Evolutionary conservation across 2,888 invertebrate genomes (phyloP).

Genomic region (Orthonevra nobilis): DNA sequence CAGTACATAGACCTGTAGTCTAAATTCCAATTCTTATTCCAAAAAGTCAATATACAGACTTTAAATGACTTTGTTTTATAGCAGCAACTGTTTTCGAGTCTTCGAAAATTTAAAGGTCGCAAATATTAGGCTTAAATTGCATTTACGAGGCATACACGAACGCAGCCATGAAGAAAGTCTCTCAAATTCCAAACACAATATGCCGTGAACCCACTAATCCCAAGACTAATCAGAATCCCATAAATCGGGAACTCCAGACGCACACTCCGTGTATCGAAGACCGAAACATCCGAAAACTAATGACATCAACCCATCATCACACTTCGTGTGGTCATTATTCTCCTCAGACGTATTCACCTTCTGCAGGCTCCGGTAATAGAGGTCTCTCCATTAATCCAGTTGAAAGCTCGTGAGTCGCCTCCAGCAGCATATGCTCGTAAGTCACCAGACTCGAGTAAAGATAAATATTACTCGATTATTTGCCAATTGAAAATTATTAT

Average conservation of each 20-base stretch:
- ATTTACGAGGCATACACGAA: too few relatives aligned
- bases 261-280: neutral
- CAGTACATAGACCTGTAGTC: too few relatives aligned
- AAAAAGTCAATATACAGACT: too few relatives aligned
- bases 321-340: constrained; percentile 17
- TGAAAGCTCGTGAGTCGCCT: constrained; percentile 8
- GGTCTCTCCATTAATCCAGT: constrained; percentile 39
- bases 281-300: constrained; percentile 7
- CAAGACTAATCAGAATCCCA: constrained; percentile 20
- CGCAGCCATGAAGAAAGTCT: too few relatives aligned
- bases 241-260: constrained; percentile 9
- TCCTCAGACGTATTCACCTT: neutral
- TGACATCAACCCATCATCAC: constrained; percentile 38
- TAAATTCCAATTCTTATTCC: too few relatives aligned
- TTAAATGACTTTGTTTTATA: too few relatives aligned
- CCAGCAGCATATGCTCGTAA: neutral
- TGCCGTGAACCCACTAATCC: constrained; percentile 2
- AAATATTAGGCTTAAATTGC: too few relatives aligned
- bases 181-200: too few relatives aligned
- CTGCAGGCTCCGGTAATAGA: neutral
- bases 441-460: neutral
- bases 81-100: too few relatives aligned
- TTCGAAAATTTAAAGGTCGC: too few relatives aligned
- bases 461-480: constrained; percentile 39
- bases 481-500: constrained; percentile 52